Evolutionary conservation across 2,797 vertebrate species (phyloP).

Genomic region (Nannoperca australis): DNA sequence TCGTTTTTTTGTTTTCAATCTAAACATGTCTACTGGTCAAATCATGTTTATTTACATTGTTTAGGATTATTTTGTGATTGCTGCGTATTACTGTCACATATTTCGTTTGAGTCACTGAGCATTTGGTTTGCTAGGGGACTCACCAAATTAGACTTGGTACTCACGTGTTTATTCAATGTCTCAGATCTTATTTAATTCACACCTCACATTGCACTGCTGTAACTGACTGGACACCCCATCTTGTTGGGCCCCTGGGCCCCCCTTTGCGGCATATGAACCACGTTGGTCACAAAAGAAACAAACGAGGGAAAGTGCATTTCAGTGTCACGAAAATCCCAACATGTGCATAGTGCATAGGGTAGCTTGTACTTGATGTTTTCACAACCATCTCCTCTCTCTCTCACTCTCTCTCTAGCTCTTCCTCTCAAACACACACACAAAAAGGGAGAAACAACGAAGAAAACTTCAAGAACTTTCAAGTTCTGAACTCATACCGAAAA

Average conservation of each 20-base stretch:
- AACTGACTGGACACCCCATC: neutral
- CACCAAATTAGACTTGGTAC: neutral
- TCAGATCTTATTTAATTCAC: neutral
- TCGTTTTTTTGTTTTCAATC: neutral
- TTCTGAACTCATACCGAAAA: constrained; percentile 41
- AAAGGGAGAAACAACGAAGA: constrained; percentile 18
- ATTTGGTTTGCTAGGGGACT: neutral
- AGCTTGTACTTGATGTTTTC: neutral
- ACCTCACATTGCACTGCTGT: neutral
- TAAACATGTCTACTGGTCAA: neutral
- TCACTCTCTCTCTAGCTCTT: neutral
- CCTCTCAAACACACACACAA: neutral
- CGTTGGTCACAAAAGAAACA: neutral
- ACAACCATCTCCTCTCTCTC: neutral
- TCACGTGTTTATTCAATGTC: neutral
- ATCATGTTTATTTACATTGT: neutral
- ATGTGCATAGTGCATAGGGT: neutral
- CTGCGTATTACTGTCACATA: neutral
- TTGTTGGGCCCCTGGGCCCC: neutral
- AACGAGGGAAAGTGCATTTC: constrained; percentile 1
- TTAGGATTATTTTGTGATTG: neutral
- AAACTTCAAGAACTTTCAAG: constrained; percentile 33
- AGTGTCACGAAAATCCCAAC: constrained; percentile 20
- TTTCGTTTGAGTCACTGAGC: neutral
- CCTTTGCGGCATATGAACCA: neutral